Evolutionary conservation across 2,797 vertebrate genomes (phyloP), one percentile per base, ranked within the genome.

Genomic region (Acanthurus leucopareius): DNA sequence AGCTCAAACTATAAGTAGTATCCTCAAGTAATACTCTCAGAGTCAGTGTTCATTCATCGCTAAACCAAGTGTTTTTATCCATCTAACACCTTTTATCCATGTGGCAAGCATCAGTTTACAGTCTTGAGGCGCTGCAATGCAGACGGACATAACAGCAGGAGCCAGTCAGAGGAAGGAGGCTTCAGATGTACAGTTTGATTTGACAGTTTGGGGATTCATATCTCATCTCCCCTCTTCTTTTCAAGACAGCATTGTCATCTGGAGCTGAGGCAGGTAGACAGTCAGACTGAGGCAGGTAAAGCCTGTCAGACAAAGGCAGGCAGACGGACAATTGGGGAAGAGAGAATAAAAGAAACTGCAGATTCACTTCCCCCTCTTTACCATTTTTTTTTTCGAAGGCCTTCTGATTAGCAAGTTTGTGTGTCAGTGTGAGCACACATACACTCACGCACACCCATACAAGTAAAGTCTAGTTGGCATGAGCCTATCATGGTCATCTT

Each of bases 301-400:
- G 59, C 42, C 64, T 60, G 48, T 85, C 73, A 77, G 80, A 75
- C 70, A 44, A 45, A 58, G 45, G 32, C 49, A 20, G 52, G 73
- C 60, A 72, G 82, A 86, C 32, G 4, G 70, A 84, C 70, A 77
- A 86, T 88, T 84, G 78, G 72, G 82, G 87, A 91, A 90, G 74
- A 77, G 74, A 22, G 54, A 84, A 85, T 77, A 67, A 88, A 90
- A 83, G 65, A 88, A 80, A 66, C 53, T 66, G 86, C 88, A 91
- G 80, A 91, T 91, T 92, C 88, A 89, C 86, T 91, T 91, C 90
- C 86, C 73, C 84, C 61, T 83, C 56, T 56, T 53, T 57, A 61
- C 54, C 57, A 40, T 74, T 59, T 45, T 47, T 60, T 53, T 69
- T 54, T 51, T 45, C 32, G 2, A 35, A 65, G 78, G 62, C 17